Base-by-base conservation (phyloP, 2,797 vertebrate genomes). In the Sphaeramia orbicularis region DNA sequence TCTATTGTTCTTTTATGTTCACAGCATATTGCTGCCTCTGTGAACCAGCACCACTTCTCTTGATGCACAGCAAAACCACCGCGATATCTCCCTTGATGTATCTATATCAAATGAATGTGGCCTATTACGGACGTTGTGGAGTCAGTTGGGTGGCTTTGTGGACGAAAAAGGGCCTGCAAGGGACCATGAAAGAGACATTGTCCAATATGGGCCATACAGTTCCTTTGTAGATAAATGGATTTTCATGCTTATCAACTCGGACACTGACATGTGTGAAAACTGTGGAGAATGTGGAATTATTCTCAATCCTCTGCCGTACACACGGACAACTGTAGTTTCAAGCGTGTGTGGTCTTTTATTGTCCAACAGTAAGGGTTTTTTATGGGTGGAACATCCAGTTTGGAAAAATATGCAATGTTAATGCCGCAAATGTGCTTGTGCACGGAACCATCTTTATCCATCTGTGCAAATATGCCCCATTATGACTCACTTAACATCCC, bases 211-310 rank as follows among this genome's bases (percentile, higher is more conserved):
- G 76, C 51, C 80, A 8, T 76, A 86, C 79, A 80, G 85, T 74
- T 37, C 78, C 80, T 93, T 92, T 92, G 86, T 89, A 81, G 91
- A 89, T 93, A 93, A 94, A 91, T 91, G 90, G 90, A 93, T 93
- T 93, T 92, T 88, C 91, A 92, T 89, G 90, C 87, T 82, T 86
- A 89, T 93, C 90, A 90, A 85, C 38, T 58, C 43, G 76, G 84
- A 92, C 86, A 91, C 64, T 89, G 85, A 88, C 89, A 76, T 87
- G 84, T 89, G 86, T 91, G 89, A 90, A 90, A 90, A 87, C 84
- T 89, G 89, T 90, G 90, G 84, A 90, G 85, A 91, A 92, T 90
- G 87, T 84, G 84, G 86, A 87, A 90, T 92, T 90, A 90, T 85
- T 81, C 81, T 74, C 87, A 73, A 76, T 81, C 42, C 65, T 62